Conservation (phyloP, 2,888 invertebrate species). For the Sericinus montela region DNA sequence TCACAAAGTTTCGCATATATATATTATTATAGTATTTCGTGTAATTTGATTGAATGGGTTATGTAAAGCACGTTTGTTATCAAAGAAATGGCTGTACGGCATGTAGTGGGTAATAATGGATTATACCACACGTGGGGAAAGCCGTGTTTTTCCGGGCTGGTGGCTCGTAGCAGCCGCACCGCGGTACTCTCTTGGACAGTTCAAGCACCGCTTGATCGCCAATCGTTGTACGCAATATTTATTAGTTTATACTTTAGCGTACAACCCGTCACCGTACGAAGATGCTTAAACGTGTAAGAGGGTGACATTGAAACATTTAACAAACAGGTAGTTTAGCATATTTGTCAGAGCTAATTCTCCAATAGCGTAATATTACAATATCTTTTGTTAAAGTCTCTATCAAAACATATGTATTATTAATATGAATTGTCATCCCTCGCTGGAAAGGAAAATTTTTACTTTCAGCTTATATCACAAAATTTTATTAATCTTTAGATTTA, state of each 20-base stretch:
- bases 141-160: constrained; percentile 58
- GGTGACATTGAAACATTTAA: constrained; percentile 2
- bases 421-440: too few relatives aligned
- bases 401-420: too few relatives aligned
- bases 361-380: too few relatives aligned
- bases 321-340: too few relatives aligned
- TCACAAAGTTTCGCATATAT: too few relatives aligned
- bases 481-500: too few relatives aligned
- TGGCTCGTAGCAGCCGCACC: constrained; percentile 60
- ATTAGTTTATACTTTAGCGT: constrained; percentile 14
- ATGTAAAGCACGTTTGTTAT: neutral
- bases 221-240: constrained; percentile 26
- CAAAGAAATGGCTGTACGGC: neutral
- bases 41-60: too few relatives aligned
- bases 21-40: too few relatives aligned
- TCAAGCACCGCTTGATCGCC: constrained; percentile 52
- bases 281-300: neutral
- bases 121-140: constrained; percentile 50
- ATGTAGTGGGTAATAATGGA: constrained; percentile 18
- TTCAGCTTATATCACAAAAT: too few relatives aligned
- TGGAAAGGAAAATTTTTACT: too few relatives aligned
- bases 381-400: too few relatives aligned
- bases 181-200: constrained; percentile 51
- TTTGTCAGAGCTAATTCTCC: too few relatives aligned
- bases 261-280: constrained; percentile 2